phyloP scores from a whole-genome alignment of 2,888 invertebrate species.

The Xanthia icteritia region DNA sequence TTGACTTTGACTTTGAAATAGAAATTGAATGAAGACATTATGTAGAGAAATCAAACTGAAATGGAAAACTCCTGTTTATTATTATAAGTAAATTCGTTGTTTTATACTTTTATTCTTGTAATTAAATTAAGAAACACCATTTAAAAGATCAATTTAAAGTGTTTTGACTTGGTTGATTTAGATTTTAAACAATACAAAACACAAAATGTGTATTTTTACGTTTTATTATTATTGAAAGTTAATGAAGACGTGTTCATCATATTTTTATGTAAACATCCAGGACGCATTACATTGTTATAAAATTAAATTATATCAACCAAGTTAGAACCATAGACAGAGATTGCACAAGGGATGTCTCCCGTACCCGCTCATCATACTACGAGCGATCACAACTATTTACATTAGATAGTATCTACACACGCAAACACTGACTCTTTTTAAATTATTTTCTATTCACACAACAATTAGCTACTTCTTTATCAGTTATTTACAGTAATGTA shows the following conservation, averaged over 20 bases:
- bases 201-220: not conserved
- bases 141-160: slow-evolving; percentile 19
- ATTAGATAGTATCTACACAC: slow-evolving; percentile 86
- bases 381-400: slow-evolving; percentile 67
- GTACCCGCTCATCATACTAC: slow-evolving; percentile 30
- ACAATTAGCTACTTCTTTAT: slow-evolving; percentile 83
- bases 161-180: slow-evolving; percentile 39
- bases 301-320: slow-evolving; percentile 29
- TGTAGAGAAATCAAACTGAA: not conserved
- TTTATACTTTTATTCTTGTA: slow-evolving; percentile 42
- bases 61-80: slow-evolving; percentile 27
- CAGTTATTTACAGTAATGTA: slow-evolving; percentile 83
- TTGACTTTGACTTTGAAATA: too few relatives aligned
- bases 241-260: not conserved
- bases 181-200: not conserved
- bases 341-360: slow-evolving; percentile 61
- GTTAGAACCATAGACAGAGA: slow-evolving; percentile 49
- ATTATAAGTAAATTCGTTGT: slow-evolving; percentile 66
- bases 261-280: not conserved
- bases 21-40: not conserved
- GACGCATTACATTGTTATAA: not conserved
- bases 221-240: not conserved
- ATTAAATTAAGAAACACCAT: slow-evolving; percentile 22
- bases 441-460: slow-evolving; percentile 88
- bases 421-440: slow-evolving; percentile 86